phyloP scores from a whole-genome alignment of 2,888 invertebrate species.

The Drosophila mercatorum region DNA sequence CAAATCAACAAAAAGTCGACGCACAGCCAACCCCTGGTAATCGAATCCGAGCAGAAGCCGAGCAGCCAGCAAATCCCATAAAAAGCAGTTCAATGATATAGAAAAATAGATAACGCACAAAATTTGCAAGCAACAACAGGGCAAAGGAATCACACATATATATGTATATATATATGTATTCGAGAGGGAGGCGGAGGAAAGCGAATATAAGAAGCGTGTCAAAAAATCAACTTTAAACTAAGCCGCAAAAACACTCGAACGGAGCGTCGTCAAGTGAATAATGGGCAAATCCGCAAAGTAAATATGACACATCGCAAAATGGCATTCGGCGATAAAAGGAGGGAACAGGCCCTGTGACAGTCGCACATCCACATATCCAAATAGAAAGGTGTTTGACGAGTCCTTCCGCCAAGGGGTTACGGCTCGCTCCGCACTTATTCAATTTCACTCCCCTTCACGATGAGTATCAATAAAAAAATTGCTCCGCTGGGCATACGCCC shows the following conservation, averaged over 20 bases:
- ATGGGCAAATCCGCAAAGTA: constrained; percentile 77
- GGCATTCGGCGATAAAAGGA: constrained; percentile 73
- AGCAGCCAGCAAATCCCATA: constrained; percentile 62
- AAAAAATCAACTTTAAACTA: constrained; percentile 72
- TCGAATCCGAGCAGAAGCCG: constrained; percentile 36
- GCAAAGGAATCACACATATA: constrained; percentile 17
- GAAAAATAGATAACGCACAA: constrained; percentile 71
- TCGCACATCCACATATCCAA: constrained; percentile 40
- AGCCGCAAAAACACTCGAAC: constrained; percentile 75
- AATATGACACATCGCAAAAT: constrained; percentile 79
- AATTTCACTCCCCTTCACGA: constrained; percentile 32
- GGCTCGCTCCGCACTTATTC: constrained; percentile 20
- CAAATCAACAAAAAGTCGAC: constrained; percentile 56
- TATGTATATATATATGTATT: too few relatives aligned
- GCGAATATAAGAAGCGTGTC: constrained; percentile 53
- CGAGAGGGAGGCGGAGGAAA: too few relatives aligned
- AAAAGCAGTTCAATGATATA: constrained; percentile 77
- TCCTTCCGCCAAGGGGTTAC: constrained; percentile 58
- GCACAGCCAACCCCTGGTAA: constrained; percentile 27
- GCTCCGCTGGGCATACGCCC: constrained; percentile 71
- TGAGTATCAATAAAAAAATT: constrained; percentile 76
- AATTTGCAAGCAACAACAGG: constrained; percentile 60
- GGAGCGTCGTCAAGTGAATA: constrained; percentile 73
- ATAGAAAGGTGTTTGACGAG: constrained; percentile 70
- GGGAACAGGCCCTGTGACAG: constrained; percentile 52